Conservation (phyloP, 2,888 invertebrate genomes). For the Drosophila picticornis region DNA sequence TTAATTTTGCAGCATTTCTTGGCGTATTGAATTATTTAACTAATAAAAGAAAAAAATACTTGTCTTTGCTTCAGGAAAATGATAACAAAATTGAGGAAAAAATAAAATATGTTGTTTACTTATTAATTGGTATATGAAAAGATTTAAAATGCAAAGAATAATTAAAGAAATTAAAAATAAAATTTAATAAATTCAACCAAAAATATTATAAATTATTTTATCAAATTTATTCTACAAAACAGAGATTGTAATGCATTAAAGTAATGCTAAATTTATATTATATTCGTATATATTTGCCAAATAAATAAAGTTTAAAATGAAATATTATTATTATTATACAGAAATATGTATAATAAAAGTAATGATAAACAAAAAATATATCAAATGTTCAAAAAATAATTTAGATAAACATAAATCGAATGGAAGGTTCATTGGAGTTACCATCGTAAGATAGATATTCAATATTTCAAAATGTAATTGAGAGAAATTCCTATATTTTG, state of each 20-base stretch:
- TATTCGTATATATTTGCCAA: background rate
- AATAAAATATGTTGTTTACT: too few relatives aligned
- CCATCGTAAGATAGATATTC: background rate
- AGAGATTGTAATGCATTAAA: background rate
- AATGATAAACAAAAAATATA: background rate
- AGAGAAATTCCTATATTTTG: background rate
- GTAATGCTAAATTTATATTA: background rate
- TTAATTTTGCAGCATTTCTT: too few relatives aligned
- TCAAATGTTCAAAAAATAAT: accelerated
- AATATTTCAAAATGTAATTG: background rate
- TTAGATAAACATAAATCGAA: background rate
- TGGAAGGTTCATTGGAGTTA: background rate
- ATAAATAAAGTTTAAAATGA: background rate
- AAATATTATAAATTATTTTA: background rate
- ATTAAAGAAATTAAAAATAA: too few relatives aligned
- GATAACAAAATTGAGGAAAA: too few relatives aligned
- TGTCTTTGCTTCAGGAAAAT: too few relatives aligned
- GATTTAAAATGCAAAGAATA: too few relatives aligned
- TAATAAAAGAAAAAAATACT: too few relatives aligned
- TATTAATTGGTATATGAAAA: too few relatives aligned
- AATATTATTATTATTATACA: too few relatives aligned
- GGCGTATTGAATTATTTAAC: too few relatives aligned
- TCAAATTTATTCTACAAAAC: background rate
- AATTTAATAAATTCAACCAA: background rate
- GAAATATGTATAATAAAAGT: background rate